Evolutionary conservation across 2,113 vertebrate genomes (phyloP).

Genomic region (Corythaeola cristata): DNA sequence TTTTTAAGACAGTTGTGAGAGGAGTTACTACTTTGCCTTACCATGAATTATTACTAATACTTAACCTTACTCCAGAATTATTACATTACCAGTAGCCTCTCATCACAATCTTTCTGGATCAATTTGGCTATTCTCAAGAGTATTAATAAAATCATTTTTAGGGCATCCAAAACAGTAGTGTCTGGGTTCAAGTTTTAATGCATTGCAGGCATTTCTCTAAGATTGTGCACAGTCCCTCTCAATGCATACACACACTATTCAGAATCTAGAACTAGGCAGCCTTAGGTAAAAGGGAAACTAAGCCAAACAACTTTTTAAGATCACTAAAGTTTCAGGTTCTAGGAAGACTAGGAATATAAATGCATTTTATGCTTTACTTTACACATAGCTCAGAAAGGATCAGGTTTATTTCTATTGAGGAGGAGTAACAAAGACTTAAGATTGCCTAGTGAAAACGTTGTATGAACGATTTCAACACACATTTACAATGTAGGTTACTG

Average conservation of each 20-base stretch:
- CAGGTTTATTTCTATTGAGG: not conserved
- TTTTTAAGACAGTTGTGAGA: not conserved
- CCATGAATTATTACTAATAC: not conserved
- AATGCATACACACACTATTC: fast-evolving
- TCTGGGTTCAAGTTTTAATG: not conserved
- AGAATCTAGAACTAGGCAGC: not conserved
- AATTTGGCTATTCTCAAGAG: not conserved
- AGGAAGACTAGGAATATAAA: not conserved
- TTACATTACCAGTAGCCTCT: not conserved
- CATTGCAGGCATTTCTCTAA: not conserved
- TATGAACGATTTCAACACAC: not conserved
- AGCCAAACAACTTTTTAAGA: not conserved
- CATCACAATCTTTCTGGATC: not conserved
- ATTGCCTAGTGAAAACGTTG: not conserved
- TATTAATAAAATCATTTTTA: not conserved
- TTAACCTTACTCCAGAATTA: not conserved
- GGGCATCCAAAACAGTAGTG: not conserved
- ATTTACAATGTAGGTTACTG: not conserved
- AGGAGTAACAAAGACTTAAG: not conserved
- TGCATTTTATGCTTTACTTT: not conserved
- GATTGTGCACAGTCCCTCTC: not conserved
- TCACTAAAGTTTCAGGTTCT: not conserved
- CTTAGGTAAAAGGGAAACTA: not conserved
- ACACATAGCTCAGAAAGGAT: not conserved
- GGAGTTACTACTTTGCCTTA: not conserved